These are phyloP conservation scores for Pyxicephalus adspersus DNA, from an alignment of 2,113 vertebrate species.

Conservation along the genomic window DNA sequence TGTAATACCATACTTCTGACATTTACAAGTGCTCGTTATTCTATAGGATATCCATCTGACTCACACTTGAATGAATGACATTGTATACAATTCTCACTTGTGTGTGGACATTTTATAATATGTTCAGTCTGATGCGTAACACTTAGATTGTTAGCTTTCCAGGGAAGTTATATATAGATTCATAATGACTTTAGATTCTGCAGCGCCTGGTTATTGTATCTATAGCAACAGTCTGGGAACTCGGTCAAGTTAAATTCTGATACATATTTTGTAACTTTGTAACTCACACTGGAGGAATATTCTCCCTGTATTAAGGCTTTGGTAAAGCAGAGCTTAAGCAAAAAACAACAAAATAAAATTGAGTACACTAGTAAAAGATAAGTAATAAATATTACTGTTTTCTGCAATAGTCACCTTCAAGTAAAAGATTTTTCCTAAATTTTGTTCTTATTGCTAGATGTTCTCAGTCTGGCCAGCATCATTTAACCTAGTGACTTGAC, in stretches of 20 bases:
- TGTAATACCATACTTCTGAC: neutral
- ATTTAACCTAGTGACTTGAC: no score
- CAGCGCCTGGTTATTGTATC: rapidly evolving
- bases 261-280: conserved; percentile 13
- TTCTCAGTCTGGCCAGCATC: no score
- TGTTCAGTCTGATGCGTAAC: neutral
- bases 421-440: no score
- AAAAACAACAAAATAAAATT: no score
- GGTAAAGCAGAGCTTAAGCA: no score
- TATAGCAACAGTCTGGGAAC: conserved; percentile 9
- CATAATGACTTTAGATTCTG: neutral
- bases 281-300: neutral
- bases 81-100: no score
- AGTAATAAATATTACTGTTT: no score
- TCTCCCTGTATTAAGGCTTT: no score
- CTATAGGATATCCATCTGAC: neutral
- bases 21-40: no score
- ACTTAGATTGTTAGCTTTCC: neutral
- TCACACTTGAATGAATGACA: neutral
- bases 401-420: no score
- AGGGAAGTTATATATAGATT: conserved; percentile 1
- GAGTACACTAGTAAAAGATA: no score
- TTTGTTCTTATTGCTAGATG: no score
- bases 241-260: conserved; percentile 27
- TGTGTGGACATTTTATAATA: neutral